These are phyloP conservation scores for Aphidius colemani DNA, from an alignment of 2,888 invertebrate genomes.

Conservation along the genomic window DNA sequence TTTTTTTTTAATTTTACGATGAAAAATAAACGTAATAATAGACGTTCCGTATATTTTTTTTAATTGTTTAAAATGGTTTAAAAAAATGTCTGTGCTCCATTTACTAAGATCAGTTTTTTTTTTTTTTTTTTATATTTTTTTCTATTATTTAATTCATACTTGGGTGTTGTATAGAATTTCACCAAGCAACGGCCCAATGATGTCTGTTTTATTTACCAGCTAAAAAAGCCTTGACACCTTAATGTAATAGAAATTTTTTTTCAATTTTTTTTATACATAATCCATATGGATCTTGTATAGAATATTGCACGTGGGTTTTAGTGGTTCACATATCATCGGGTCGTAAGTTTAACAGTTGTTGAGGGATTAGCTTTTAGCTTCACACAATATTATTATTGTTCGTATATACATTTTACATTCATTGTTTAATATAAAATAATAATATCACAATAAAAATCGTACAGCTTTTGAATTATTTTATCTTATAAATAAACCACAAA, in stretches of 20 bases:
- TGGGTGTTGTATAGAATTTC: not conserved
- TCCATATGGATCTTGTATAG: not conserved
- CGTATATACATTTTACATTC: too few species aligned
- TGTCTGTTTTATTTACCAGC: constrained; percentile 8
- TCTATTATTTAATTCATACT: not conserved
- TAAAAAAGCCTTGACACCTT: constrained; percentile 2
- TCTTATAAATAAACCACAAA: too few species aligned
- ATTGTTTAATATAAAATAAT: not conserved
- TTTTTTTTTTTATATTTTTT: not conserved
- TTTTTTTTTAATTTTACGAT: too few species aligned
- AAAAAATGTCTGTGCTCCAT: too few species aligned
- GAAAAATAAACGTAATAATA: too few species aligned
- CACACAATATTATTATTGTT: too few species aligned
- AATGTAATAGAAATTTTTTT: not conserved
- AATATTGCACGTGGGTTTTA: constrained; percentile 7
- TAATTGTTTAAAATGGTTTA: too few species aligned
- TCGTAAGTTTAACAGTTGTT: constrained; percentile 3
- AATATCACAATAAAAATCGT: too few species aligned
- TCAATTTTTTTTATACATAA: not conserved
- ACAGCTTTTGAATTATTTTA: too few species aligned
- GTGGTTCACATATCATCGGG: not conserved
- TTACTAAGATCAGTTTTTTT: not conserved
- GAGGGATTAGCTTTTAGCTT: not conserved
- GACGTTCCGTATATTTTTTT: too few species aligned
- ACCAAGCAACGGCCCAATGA: constrained; percentile 2